These are phyloP conservation scores for Cataglyphis cursor DNA, from an alignment of 2,888 invertebrate species.

Conservation along the genomic window DNA sequence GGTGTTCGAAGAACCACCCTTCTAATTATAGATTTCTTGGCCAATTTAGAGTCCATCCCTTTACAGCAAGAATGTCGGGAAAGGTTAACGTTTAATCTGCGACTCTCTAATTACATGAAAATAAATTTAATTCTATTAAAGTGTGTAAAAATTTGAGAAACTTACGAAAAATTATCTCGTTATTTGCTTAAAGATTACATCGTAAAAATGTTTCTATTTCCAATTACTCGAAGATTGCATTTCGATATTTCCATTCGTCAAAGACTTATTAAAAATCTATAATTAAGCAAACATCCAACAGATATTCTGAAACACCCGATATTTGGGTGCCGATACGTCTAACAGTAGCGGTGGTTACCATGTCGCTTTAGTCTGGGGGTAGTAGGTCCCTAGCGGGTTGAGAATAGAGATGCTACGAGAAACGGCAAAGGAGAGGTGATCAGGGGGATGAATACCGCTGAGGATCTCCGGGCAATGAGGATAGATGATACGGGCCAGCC, in stretches of 20 bases:
- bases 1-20: conserved; percentile 15
- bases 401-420: conserved; percentile 63
- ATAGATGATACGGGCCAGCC: conserved; percentile 70
- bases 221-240: background rate
- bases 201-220: background rate
- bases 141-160: background rate
- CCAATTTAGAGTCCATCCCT: background rate
- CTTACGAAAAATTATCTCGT: background rate
- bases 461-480: conserved; percentile 67
- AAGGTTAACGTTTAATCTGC: background rate
- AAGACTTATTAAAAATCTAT: background rate
- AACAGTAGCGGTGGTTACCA: conserved; percentile 43
- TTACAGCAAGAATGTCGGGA: background rate
- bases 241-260: background rate
- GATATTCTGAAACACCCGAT: conserved; percentile 17
- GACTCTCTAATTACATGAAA: background rate
- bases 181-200: background rate
- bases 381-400: conserved; percentile 61
- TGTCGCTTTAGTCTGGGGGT: conserved; percentile 29
- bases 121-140: background rate
- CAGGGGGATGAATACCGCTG: conserved; percentile 60
- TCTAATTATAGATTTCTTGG: conserved; percentile 3
- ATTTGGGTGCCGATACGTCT: background rate
- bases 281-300: background rate
- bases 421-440: conserved; percentile 46